Conservation (phyloP, 2,797 vertebrate genomes). For the Smutsia gigantea region DNA sequence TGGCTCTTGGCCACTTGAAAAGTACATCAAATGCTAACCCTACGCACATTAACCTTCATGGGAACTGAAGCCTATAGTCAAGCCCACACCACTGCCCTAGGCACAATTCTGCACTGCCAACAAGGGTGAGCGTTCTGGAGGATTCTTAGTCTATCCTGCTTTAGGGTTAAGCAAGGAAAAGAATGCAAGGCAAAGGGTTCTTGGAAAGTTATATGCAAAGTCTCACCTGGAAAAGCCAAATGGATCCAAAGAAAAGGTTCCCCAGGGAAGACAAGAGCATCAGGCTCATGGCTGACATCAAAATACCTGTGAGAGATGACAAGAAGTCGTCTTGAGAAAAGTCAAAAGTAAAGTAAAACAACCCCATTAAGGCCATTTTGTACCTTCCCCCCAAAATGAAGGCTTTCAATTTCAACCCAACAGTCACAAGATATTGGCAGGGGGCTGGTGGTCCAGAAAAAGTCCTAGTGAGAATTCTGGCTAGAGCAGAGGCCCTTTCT, state of each 20-base stretch:
- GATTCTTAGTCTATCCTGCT: background rate
- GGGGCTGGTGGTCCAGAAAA: background rate
- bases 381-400: background rate
- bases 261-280: conserved; percentile 92
- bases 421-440: background rate
- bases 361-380: background rate
- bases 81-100: background rate
- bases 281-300: conserved; percentile 94
- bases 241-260: conserved; percentile 93
- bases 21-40: background rate
- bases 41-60: background rate
- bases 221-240: conserved; percentile 93
- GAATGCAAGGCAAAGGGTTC: background rate
- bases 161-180: conserved; percentile 27
- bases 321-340: conserved; percentile 20
- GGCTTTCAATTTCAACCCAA: conserved; percentile 23
- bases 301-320: conserved; percentile 87
- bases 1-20: background rate
- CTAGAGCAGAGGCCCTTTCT: background rate
- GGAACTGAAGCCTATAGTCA: background rate
- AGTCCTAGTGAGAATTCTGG: background rate
- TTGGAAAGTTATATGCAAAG: background rate
- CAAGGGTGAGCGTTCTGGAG: background rate
- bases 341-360: background rate
- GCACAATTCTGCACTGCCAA: conserved; percentile 4